Conservation (phyloP, 2,797 vertebrate species). For the Phoebastria nigripes region DNA sequence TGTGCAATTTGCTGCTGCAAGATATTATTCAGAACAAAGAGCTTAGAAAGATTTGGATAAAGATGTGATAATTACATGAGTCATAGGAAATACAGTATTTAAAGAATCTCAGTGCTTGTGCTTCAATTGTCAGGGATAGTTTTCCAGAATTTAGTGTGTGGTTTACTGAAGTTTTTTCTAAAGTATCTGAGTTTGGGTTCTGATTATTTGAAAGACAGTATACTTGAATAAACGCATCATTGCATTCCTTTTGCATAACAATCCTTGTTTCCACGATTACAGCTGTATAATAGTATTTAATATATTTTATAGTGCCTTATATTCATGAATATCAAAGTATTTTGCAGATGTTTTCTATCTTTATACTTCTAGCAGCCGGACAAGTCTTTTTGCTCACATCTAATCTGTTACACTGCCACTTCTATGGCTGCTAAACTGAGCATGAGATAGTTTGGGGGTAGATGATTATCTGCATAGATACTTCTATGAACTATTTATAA, state of each 20-base stretch:
- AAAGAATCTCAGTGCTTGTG: not conserved
- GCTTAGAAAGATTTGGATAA: not conserved
- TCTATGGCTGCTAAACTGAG: not conserved
- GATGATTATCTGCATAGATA: not conserved
- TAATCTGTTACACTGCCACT: not conserved
- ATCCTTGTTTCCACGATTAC: not conserved
- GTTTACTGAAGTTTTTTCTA: not conserved
- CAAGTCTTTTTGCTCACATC: constrained; percentile 8
- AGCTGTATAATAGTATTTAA: constrained; percentile 9
- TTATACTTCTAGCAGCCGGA: not conserved
- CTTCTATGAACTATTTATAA: constrained; percentile 3
- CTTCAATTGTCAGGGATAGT: not conserved
- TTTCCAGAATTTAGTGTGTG: not conserved
- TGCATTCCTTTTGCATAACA: not conserved
- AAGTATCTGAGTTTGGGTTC: not conserved
- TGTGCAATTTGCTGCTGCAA: not conserved
- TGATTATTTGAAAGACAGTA: not conserved
- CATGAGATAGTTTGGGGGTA: not conserved
- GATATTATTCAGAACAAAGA: not conserved
- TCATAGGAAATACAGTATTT: not conserved
- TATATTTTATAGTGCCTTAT: not conserved
- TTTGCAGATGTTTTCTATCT: constrained; percentile 12
- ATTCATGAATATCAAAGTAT: not conserved
- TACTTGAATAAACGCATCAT: not conserved
- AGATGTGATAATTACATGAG: not conserved